A percentile compares a stretch with the other conserved stretches of the same genome.
Evolutionary conservation across 2,113 vertebrate species (phyloP).

Genomic region (Colaptes auratus): DNA sequence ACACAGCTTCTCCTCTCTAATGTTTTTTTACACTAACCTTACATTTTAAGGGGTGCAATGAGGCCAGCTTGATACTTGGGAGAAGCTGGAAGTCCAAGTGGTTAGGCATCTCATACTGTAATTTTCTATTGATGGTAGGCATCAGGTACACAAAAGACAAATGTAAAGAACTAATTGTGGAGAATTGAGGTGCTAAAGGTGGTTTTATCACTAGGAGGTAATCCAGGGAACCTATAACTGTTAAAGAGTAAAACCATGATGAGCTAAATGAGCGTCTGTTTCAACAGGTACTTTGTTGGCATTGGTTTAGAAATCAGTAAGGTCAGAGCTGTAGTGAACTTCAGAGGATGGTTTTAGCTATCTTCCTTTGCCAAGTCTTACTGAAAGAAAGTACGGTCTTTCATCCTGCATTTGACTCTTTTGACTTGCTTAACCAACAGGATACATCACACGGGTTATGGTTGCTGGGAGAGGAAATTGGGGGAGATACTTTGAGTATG

Average conservation of each 20-base stretch:
- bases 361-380: neutral
- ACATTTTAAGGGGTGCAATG: neutral
- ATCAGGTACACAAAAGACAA: neutral
- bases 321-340: neutral
- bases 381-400: neutral
- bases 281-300: neutral
- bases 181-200: neutral
- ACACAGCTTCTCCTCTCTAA: neutral
- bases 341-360: conserved; percentile 8
- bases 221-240: neutral
- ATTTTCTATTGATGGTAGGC: neutral
- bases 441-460: neutral
- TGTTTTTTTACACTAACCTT: neutral
- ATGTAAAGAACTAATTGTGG: neutral
- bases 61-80: neutral
- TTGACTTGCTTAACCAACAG: neutral
- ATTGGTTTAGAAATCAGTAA: neutral
- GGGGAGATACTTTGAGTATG: neutral
- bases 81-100: neutral
- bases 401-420: neutral
- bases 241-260: neutral
- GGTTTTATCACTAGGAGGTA: neutral
- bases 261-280: neutral
- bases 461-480: conserved; percentile 21
- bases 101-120: neutral